Evolutionary conservation across 2,113 vertebrate species (phyloP).

Genomic region (Acrocephalus arundinaceus): DNA sequence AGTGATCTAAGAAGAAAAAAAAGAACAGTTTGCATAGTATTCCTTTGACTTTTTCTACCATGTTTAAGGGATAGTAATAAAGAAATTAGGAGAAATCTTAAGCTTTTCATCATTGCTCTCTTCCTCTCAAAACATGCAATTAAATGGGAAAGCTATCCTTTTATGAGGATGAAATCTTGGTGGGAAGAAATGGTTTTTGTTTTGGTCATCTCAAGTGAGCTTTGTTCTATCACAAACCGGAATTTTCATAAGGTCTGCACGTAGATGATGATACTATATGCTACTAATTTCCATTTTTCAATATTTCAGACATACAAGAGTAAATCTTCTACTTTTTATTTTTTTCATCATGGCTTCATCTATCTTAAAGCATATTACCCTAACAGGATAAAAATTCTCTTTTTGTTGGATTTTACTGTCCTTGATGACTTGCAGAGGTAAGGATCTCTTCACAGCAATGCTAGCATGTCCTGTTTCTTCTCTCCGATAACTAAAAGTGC

Average conservation of each 20-base stretch:
- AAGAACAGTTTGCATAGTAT: not conserved
- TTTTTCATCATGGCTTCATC: not conserved
- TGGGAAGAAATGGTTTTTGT: not conserved
- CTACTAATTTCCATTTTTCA: not conserved
- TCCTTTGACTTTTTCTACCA: not conserved
- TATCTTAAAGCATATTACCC: not conserved
- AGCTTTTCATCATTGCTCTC: not conserved
- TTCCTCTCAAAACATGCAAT: not conserved
- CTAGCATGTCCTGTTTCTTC: not conserved
- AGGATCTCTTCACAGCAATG: not conserved
- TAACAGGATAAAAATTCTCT: not conserved
- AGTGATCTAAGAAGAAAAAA: not conserved
- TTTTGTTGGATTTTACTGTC: not conserved
- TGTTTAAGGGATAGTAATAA: not conserved
- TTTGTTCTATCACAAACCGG: fast-evolving
- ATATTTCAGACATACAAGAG: not conserved
- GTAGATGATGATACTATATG: not conserved
- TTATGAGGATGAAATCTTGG: not conserved
- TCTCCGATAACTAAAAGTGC: not conserved
- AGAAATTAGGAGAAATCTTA: not conserved
- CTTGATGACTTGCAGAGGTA: not conserved
- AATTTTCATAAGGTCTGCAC: not conserved
- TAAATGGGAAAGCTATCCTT: not conserved
- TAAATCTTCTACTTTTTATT: not conserved
- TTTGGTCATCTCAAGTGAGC: not conserved